These are phyloP conservation scores for Temnopleurus reevesii DNA, from an alignment of 53 echinoderm and acorn worm genomes.

Conservation along the genomic window DNA sequence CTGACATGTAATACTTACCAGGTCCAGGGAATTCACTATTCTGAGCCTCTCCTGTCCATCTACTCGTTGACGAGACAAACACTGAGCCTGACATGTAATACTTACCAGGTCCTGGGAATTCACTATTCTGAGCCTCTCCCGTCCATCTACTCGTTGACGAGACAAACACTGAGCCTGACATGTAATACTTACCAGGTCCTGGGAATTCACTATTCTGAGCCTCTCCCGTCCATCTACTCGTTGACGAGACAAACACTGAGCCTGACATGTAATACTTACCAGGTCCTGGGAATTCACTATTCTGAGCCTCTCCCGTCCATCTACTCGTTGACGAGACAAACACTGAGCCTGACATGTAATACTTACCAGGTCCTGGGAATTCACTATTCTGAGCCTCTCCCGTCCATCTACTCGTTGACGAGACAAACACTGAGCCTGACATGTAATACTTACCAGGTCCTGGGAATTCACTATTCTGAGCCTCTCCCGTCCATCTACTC, in stretches of 20 bases:
- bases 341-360: conserved; percentile 11
- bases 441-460: conserved; percentile 77
- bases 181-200: conserved; percentile 77
- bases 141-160: conserved; percentile 95
- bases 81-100: conserved; percentile 96
- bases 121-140: conserved; percentile 60
- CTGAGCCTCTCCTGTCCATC: conserved; percentile 79
- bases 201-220: conserved; percentile 63
- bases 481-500: conserved; percentile 88
- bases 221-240: conserved; percentile 91
- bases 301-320: conserved; percentile 75
- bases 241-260: conserved; percentile 89
- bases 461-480: conserved; percentile 62
- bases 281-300: conserved; percentile 80
- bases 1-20: conserved; percentile 53
- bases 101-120: conserved; percentile 82
- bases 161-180: conserved; percentile 70
- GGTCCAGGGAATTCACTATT: conserved; percentile 80
- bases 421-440: conserved; percentile 75
- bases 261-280: conserved; percentile 51
- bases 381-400: conserved; percentile 64
- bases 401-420: conserved; percentile 91
- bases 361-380: conserved; percentile 88
- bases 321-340: conserved; percentile 97
- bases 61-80: conserved; percentile 94